Conservation (phyloP, 2,113 vertebrate genomes). For the Illadopsis cleaveri region DNA sequence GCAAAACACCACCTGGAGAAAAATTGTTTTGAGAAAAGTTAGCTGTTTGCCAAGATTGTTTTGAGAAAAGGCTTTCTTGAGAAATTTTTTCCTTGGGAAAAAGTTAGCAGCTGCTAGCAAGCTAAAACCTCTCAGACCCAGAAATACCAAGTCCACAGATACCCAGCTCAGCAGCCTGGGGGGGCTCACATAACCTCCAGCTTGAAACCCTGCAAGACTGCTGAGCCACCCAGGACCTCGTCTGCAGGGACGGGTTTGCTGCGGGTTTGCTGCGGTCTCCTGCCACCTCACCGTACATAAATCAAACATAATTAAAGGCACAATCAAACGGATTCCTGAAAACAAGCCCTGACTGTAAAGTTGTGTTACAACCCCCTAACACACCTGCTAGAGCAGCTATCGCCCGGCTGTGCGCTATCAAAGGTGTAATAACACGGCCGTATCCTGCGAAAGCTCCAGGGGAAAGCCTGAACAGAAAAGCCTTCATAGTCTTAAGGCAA, state of each 20-base stretch:
- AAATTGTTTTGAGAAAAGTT: no score
- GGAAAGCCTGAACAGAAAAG: slow-evolving; percentile 64
- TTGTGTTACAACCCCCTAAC: not conserved
- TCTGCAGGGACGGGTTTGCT: not conserved
- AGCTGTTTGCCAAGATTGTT: no score
- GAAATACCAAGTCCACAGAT: not conserved
- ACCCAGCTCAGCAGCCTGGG: not conserved
- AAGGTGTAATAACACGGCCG: slow-evolving; percentile 53
- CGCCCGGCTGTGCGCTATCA: slow-evolving; percentile 4
- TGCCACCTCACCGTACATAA: slow-evolving; percentile 14
- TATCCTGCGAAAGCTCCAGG: slow-evolving; percentile 64
- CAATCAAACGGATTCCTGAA: slow-evolving; percentile 15
- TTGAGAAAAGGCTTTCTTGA: no score
- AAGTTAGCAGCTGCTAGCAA: no score
- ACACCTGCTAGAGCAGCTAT: slow-evolving; percentile 43
- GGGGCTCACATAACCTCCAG: not conserved
- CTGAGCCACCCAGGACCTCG: not conserved
- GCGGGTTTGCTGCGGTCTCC: not conserved
- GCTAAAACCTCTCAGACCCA: no score
- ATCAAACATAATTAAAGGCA: slow-evolving; percentile 39
- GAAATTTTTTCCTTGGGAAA: no score
- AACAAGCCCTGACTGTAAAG: slow-evolving; percentile 51
- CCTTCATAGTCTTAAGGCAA: slow-evolving; percentile 62
- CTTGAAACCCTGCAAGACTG: not conserved
- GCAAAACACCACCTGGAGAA: no score